Evolutionary conservation across 2,113 vertebrate genomes (phyloP).

Genomic region (Mandrillus leucophaeus): DNA sequence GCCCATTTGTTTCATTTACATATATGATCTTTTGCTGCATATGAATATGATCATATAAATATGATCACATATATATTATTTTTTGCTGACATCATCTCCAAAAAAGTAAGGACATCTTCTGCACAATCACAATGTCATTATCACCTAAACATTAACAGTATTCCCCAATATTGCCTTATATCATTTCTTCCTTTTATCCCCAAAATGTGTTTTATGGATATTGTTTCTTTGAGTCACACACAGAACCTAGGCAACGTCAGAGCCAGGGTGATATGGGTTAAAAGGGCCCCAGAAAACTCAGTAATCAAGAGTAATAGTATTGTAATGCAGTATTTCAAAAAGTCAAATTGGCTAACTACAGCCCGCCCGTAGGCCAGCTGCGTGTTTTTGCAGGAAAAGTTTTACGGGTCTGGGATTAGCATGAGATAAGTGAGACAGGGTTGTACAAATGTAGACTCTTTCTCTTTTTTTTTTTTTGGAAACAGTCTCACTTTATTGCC

Average conservation of each 20-base stretch:
- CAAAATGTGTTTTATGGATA: not conserved
- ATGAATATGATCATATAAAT: not conserved
- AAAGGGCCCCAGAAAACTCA: not conserved
- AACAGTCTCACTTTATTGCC: too few species aligned
- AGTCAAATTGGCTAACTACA: not conserved
- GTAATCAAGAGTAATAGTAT: not conserved
- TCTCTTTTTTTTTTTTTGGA: too few species aligned
- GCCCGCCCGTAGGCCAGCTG: too few species aligned
- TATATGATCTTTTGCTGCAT: not conserved
- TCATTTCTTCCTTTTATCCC: not conserved
- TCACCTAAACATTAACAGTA: not conserved
- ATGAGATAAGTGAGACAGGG: not conserved
- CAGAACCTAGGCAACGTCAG: not conserved
- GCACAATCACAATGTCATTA: not conserved
- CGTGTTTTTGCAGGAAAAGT: too few species aligned
- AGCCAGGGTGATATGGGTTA: not conserved
- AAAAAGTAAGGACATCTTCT: not conserved
- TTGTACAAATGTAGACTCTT: not conserved
- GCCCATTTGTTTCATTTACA: not conserved
- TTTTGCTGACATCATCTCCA: not conserved
- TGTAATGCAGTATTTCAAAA: not conserved
- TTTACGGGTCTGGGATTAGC: not conserved
- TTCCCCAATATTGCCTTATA: not conserved
- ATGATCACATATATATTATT: not conserved
- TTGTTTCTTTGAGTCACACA: not conserved